Percentiles rank a stretch among this genome's conserved stretches.
Evolutionary conservation across 2,797 vertebrate genomes (phyloP).

Genomic region (Enteromius thamalakanensis): DNA sequence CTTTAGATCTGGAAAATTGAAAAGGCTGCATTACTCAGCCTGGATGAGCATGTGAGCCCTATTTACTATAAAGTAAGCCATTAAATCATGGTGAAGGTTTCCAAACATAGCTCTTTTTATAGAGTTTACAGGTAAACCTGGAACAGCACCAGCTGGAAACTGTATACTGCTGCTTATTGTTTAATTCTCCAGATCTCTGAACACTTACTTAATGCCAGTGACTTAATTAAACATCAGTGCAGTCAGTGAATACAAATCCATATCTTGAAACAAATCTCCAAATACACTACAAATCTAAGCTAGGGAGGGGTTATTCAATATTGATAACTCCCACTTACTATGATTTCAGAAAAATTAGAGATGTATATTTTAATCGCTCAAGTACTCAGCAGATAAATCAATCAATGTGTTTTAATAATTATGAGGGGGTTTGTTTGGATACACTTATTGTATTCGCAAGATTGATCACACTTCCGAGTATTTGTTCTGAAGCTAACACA

Average conservation of each 20-base stretch:
- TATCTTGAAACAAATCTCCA: not conserved
- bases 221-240: conserved; percentile 2
- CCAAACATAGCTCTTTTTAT: conserved; percentile 16
- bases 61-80: conserved; percentile 22
- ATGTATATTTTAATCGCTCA: not conserved
- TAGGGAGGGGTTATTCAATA: not conserved
- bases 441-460: not conserved
- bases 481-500: not conserved
- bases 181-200: conserved; percentile 14
- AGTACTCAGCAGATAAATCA: not conserved
- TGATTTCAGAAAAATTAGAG: not conserved
- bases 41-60: conserved; percentile 16
- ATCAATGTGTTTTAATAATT: not conserved
- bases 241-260: not conserved
- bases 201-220: not conserved
- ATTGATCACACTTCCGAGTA: not conserved
- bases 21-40: not conserved
- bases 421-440: not conserved
- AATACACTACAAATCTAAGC: not conserved
- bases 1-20: conserved; percentile 34
- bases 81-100: conserved; percentile 26
- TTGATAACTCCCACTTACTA: too few relatives aligned
- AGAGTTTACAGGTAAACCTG: conserved; percentile 21
- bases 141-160: conserved; percentile 19
- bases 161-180: not conserved